These are phyloP conservation scores for Alosa sapidissima DNA, from an alignment of 2,797 vertebrate species.

Conservation along the genomic window DNA sequence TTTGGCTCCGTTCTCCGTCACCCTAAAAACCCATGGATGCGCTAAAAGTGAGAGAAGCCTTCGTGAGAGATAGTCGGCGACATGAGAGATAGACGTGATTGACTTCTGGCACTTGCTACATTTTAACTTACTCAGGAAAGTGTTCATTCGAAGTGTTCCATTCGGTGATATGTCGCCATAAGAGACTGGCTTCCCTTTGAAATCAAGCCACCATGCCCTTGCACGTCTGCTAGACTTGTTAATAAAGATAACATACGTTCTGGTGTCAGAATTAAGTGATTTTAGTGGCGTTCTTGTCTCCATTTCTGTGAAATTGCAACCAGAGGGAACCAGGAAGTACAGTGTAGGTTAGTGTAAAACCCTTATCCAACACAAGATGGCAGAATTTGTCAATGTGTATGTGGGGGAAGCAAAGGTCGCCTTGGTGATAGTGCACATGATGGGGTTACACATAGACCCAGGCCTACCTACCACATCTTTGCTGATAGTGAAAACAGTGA, in stretches of 20 bases:
- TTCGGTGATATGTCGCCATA: slow-evolving; percentile 50
- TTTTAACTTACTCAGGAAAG: slow-evolving; percentile 49
- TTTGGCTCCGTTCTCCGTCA: slow-evolving; percentile 39
- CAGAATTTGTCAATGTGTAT: neutral
- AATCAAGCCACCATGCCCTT: slow-evolving; percentile 52
- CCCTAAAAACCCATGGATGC: slow-evolving; percentile 57
- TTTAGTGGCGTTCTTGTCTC: slow-evolving; percentile 31
- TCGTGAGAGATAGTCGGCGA: neutral
- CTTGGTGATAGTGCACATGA: neutral
- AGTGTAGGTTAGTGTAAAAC: neutral
- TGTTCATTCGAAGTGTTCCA: slow-evolving; percentile 39
- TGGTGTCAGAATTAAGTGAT: slow-evolving; percentile 47
- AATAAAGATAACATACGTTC: slow-evolving; percentile 43
- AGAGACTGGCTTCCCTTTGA: slow-evolving; percentile 49
- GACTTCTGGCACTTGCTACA: neutral
- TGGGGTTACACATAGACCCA: neutral
- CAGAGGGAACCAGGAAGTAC: neutral
- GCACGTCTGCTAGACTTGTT: slow-evolving; percentile 37
- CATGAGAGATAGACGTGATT: neutral
- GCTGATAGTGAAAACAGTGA: too few relatives aligned
- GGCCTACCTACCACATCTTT: too few relatives aligned
- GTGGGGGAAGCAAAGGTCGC: neutral
- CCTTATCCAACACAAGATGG: slow-evolving; percentile 31
- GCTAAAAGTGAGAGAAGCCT: slow-evolving; percentile 31
- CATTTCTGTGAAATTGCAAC: slow-evolving; percentile 32